These are phyloP conservation scores for Rhogogaster chlorosoma DNA, from an alignment of 2,888 invertebrate genomes.

Conservation along the genomic window DNA sequence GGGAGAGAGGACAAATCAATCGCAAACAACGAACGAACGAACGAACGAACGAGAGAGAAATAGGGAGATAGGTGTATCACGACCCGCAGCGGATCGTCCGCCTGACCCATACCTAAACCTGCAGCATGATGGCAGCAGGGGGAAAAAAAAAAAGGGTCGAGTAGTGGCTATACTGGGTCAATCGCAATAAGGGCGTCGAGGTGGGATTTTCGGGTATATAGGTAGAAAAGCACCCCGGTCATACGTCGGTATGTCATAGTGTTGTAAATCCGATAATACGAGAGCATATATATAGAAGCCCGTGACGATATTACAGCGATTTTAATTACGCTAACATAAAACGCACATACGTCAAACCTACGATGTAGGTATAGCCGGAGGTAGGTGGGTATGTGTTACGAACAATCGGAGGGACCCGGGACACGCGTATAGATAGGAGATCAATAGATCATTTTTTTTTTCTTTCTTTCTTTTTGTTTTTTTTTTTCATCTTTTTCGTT, in stretches of 20 bases:
- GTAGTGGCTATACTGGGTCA: constrained; percentile 12
- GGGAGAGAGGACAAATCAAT: constrained; percentile 64
- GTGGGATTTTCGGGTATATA: not conserved
- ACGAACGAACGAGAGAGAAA: not conserved
- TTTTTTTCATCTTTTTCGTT: too few species aligned
- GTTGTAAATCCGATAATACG: constrained; percentile 44
- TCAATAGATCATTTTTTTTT: not conserved
- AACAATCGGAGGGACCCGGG: not conserved
- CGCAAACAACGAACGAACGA: constrained; percentile 62
- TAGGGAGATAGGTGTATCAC: not conserved
- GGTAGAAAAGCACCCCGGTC: not conserved
- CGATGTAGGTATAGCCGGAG: not conserved
- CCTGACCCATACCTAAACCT: constrained; percentile 15
- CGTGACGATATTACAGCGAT: constrained; percentile 28
- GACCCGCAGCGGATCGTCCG: not conserved
- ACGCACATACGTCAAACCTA: not conserved
- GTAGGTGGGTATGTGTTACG: not conserved
- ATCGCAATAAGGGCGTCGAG: constrained; percentile 8
- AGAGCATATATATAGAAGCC: not conserved
- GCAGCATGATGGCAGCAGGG: not conserved
- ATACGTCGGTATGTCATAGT: constrained; percentile 9
- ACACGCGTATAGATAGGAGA: not conserved
- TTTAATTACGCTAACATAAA: constrained; percentile 45
- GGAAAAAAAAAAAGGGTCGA: not conserved
- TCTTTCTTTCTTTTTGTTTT: too few species aligned